These are phyloP conservation scores for Platysteira castanea DNA, from an alignment of 2,113 vertebrate species.

Conservation along the genomic window DNA sequence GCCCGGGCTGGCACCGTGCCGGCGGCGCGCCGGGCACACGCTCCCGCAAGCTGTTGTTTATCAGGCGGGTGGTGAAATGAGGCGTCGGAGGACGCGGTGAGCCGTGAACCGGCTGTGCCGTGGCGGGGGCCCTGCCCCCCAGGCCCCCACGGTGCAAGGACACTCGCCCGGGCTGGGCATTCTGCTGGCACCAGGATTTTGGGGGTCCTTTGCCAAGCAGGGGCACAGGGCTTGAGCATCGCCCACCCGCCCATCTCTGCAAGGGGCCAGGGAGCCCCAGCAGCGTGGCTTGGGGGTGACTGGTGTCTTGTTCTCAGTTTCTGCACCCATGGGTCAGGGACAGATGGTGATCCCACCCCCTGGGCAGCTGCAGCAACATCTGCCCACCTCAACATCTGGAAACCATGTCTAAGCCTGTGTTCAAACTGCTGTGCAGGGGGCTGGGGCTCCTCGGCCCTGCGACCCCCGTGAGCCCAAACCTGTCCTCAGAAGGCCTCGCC, in stretches of 20 bases:
- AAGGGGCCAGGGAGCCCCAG: background rate
- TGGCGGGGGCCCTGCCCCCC: background rate
- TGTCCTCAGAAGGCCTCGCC: background rate
- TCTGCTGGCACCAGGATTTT: rapidly evolving
- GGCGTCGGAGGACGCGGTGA: background rate
- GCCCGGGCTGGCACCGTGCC: background rate
- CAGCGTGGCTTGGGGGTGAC: rapidly evolving
- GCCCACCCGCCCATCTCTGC: rapidly evolving
- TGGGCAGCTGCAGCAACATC: background rate
- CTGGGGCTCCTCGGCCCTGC: rapidly evolving
- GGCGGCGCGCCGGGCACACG: background rate
- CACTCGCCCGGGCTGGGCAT: rapidly evolving
- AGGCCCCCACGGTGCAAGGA: background rate
- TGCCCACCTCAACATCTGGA: background rate
- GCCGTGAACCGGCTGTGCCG: background rate
- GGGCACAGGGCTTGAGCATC: background rate
- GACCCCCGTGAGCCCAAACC: background rate
- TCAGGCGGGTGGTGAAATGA: constrained; percentile 19
- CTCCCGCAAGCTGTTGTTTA: constrained; percentile 21
- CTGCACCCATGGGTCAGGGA: rapidly evolving
- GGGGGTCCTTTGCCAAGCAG: rapidly evolving
- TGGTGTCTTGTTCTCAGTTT: background rate
- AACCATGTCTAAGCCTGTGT: rapidly evolving
- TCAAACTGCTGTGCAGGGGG: background rate
- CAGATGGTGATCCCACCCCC: background rate